Evolutionary conservation across 37 sponge, comb jelly and placozoan species (phyloP).

Genomic region (Ephydatia muelleri): DNA sequence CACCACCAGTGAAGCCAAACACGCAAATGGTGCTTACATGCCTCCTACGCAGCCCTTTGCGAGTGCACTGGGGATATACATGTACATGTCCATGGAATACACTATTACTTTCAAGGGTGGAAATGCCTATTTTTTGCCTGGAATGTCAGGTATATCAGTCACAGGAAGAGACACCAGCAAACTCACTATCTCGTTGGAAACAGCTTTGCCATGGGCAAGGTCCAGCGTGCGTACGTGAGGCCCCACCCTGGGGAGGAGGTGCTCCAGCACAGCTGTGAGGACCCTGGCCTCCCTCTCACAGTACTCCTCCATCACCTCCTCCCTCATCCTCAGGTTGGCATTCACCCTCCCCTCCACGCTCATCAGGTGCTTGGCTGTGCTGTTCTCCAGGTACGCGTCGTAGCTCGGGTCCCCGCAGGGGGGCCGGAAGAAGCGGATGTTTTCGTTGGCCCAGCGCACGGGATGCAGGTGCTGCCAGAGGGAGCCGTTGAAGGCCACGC

Average conservation of each 20-base stretch:
- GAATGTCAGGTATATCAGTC: not conserved
- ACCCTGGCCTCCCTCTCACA: conserved; percentile 40
- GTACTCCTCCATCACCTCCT: conserved; percentile 5
- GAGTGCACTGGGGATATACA: too few relatives aligned
- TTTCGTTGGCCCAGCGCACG: conserved; percentile 63
- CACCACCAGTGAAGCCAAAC: too few relatives aligned
- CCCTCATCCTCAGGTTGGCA: conserved; percentile 35
- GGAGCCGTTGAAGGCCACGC: conserved; percentile 28
- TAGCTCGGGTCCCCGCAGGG: not conserved
- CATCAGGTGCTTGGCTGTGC: conserved; percentile 41
- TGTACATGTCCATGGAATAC: too few relatives aligned
- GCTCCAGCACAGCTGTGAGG: conserved; percentile 51
- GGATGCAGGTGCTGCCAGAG: conserved; percentile 80
- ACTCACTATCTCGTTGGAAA: conserved; percentile 71
- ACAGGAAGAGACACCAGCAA: not conserved
- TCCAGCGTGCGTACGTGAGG: conserved; percentile 51
- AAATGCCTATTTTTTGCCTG: too few relatives aligned
- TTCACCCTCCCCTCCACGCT: conserved; percentile 45
- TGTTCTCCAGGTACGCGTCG: conserved; percentile 22
- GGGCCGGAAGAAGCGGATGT: conserved; percentile 39
- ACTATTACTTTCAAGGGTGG: too few relatives aligned
- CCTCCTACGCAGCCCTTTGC: too few relatives aligned
- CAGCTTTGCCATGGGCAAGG: conserved; percentile 62
- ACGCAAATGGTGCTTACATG: too few relatives aligned
- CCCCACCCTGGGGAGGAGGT: conserved; percentile 74